phyloP scores from a whole-genome alignment of 2,113 vertebrate genomes.

The Hirundichthys speculiger region DNA sequence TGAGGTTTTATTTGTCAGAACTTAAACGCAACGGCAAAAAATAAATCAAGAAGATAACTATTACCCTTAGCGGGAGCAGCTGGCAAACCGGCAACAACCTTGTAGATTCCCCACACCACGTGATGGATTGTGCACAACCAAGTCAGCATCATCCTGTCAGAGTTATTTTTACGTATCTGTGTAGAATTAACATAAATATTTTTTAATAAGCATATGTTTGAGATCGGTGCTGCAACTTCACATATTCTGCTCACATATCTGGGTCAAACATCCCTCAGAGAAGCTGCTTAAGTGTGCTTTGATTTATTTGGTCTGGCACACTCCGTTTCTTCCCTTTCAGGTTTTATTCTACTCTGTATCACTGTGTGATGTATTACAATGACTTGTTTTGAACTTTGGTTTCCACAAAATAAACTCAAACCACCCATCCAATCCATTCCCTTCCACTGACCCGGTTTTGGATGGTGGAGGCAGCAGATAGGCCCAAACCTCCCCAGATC shows the following conservation, averaged over 20 bases:
- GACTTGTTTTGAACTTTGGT: no score
- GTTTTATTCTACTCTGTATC: neutral
- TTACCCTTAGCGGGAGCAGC: conserved; percentile 34
- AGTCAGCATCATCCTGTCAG: conserved; percentile 1
- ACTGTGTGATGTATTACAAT: no score
- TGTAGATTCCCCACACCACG: conserved; percentile 13
- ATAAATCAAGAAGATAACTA: conserved; percentile 30
- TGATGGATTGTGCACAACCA: conserved; percentile 22
- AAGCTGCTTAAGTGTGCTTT: conserved; percentile 36
- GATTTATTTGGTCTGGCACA: conserved; percentile 22
- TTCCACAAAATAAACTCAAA: no score
- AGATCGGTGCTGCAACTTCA: conserved; percentile 30
- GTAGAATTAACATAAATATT: conserved; percentile 32
- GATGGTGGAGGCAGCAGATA: no score
- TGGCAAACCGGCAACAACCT: conserved; percentile 26
- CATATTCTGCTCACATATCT: conserved; percentile 39
- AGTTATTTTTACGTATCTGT: conserved; percentile 17
- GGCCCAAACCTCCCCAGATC: no score
- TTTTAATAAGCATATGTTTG: conserved; percentile 14
- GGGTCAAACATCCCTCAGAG: conserved; percentile 51
- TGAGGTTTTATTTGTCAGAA: conserved; percentile 22
- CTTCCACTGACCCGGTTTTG: no score
- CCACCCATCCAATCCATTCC: no score
- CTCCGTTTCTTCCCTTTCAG: conserved; percentile 10
- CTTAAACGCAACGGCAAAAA: conserved; percentile 10